phyloP scores from a whole-genome alignment of 2,888 invertebrate genomes.

The Phragmatobia fuliginosa region DNA sequence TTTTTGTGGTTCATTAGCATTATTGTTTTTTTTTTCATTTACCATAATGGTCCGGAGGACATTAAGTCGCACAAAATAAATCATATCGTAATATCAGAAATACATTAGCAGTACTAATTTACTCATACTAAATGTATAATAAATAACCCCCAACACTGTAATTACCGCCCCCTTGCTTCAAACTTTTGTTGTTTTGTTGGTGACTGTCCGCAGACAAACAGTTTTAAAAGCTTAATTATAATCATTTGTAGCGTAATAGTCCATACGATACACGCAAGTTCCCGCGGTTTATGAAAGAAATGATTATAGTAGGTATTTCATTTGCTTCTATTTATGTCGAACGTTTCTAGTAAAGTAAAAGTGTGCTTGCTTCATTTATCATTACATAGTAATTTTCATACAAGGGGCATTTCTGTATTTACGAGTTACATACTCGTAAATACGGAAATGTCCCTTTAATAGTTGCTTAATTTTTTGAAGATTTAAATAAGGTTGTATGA shows the following conservation, averaged over 20 bases:
- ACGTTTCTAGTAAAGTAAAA: not conserved
- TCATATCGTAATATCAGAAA: conserved; percentile 11
- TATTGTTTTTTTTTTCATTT: not conserved
- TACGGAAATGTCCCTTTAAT: not conserved
- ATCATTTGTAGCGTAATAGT: conserved; percentile 2
- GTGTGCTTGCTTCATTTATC: not conserved
- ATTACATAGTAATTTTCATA: not conserved
- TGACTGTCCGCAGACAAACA: conserved; percentile 9
- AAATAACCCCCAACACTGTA: conserved; percentile 9
- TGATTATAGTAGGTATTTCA: not conserved
- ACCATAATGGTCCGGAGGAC: not conserved
- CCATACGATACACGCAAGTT: conserved; percentile 15
- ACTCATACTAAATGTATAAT: conserved; percentile 15
- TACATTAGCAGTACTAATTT: conserved; percentile 13
- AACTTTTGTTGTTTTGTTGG: not conserved
- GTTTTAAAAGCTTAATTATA: conserved; percentile 9
- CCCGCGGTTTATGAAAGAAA: not conserved
- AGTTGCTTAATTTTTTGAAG: not conserved
- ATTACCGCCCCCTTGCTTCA: not conserved
- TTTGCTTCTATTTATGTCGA: not conserved
- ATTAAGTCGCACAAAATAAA: conserved; percentile 14
- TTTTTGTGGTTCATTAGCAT: not conserved
- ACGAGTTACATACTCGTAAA: no score
- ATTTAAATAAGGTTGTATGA: not conserved
- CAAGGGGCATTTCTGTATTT: no score